Percentiles rank a stretch among this genome's conserved stretches.
Evolutionary conservation across 2,888 invertebrate species (phyloP).

Genomic region (Penaeus monodon): DNA sequence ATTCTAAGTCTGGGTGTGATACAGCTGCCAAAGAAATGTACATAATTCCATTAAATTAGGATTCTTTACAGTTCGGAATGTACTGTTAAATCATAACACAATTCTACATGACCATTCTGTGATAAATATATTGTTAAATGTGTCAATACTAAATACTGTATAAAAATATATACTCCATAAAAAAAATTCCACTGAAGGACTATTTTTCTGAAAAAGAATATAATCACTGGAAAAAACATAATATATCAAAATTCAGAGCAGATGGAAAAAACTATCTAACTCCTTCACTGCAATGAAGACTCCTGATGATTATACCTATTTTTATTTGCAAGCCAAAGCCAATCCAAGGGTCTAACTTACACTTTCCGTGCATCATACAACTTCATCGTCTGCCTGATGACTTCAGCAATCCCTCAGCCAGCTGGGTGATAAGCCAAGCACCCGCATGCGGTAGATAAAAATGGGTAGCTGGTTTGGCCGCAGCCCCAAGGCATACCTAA

Average conservation of each 20-base stretch:
- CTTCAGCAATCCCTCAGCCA: conserved; percentile 90
- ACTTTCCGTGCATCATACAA: conserved; percentile 81
- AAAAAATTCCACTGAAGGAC: too few species aligned
- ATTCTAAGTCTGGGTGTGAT: conserved; percentile 73
- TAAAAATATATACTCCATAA: too few species aligned
- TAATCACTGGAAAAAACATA: too few species aligned
- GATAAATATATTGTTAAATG: too few species aligned
- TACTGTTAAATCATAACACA: too few species aligned
- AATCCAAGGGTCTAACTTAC: conserved; percentile 66
- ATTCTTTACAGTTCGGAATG: not conserved
- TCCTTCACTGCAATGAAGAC: too few species aligned
- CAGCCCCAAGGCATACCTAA: conserved; percentile 82
- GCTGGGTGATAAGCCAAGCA: conserved; percentile 92
- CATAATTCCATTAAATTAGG: not conserved
- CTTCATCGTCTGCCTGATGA: conserved; percentile 80
- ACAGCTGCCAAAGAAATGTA: conserved; percentile 37
- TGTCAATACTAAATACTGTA: too few species aligned
- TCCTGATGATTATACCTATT: not conserved
- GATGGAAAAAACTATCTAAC: too few species aligned
- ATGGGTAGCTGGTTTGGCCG: conserved; percentile 80
- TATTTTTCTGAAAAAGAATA: too few species aligned
- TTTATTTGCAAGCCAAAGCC: not conserved
- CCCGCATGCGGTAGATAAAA: conserved; percentile 88
- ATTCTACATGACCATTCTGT: too few species aligned
- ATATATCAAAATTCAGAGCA: too few species aligned